Evolutionary conservation across 2,113 vertebrate genomes (phyloP).

Genomic region (Oenanthe melanoleuca): DNA sequence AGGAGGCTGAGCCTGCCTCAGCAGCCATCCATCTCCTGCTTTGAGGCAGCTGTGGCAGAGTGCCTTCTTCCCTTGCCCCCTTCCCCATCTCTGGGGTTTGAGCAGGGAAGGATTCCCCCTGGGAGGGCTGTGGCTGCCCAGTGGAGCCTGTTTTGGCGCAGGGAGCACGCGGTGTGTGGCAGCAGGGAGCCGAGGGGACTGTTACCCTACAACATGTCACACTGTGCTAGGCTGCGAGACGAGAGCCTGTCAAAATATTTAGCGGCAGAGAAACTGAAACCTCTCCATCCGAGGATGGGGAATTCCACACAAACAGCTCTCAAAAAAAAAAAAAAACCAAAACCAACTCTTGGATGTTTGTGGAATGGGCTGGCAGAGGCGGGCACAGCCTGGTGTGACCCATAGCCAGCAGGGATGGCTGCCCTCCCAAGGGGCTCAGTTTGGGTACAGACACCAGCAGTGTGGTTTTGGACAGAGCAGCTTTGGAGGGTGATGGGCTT

Average conservation of each 20-base stretch:
- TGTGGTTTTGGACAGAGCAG: neutral
- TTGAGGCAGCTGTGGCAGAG: neutral
- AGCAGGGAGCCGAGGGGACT: neutral
- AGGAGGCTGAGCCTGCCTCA: neutral
- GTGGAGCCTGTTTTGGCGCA: fast-evolving
- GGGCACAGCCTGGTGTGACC: neutral
- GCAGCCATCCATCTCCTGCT: neutral
- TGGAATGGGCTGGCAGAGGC: neutral
- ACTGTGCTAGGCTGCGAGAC: neutral
- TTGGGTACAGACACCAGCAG: neutral
- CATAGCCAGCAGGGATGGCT: fast-evolving
- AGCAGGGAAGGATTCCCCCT: neutral
- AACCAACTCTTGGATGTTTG: neutral
- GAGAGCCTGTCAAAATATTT: conserved; percentile 49
- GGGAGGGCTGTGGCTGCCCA: fast-evolving
- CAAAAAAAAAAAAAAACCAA: neutral
- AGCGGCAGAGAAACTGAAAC: neutral
- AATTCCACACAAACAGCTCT: neutral
- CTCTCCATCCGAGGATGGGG: neutral
- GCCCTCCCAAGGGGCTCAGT: neutral
- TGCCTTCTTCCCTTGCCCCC: neutral
- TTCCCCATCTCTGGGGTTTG: neutral
- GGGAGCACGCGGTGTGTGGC: neutral
- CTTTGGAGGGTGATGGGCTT: neutral
- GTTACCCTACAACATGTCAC: neutral